These are phyloP conservation scores for Spongilla lacustris DNA, from an alignment of 37 sponge, comb jelly and placozoan species.

Conservation along the genomic window DNA sequence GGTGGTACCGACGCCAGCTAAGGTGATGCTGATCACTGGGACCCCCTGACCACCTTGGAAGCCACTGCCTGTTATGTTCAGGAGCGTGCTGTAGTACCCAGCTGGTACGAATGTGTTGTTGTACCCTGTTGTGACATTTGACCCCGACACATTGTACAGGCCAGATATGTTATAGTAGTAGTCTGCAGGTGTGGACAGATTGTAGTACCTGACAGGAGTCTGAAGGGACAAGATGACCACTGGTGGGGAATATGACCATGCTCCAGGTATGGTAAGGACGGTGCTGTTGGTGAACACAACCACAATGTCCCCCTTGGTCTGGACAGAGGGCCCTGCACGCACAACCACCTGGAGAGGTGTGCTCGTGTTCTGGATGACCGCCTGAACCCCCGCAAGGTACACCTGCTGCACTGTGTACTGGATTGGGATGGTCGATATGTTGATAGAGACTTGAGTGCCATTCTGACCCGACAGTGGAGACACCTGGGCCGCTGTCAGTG, in stretches of 20 bases:
- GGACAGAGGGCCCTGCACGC: constrained; percentile 10
- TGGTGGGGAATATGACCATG: constrained; percentile 46
- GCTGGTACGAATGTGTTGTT: no score
- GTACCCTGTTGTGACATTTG: no score
- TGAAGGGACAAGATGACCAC: background rate
- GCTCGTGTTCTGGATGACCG: background rate
- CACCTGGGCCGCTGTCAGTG: constrained; percentile 17
- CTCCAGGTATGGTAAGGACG: constrained; percentile 16
- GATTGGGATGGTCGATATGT: background rate
- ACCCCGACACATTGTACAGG: no score
- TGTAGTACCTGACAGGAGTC: background rate
- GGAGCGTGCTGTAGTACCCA: constrained; percentile 52
- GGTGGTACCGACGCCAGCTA: constrained; percentile 41
- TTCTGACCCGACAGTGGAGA: constrained; percentile 60
- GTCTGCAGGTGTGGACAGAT: no score
- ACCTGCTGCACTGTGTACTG: constrained; percentile 9
- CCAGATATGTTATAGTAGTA: no score
- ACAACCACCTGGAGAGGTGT: constrained; percentile 2
- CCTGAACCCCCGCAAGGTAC: constrained; percentile 13
- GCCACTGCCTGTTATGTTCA: constrained; percentile 23
- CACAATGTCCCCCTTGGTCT: constrained; percentile 16
- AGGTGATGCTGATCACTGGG: background rate
- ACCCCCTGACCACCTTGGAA: constrained; percentile 33
- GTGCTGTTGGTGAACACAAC: background rate
- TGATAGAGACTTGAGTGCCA: constrained; percentile 66